Percentiles rank a stretch among this genome's conserved stretches.
Evolutionary conservation across 2,113 vertebrate species (phyloP).

Genomic region (Mohoua ochrocephala): DNA sequence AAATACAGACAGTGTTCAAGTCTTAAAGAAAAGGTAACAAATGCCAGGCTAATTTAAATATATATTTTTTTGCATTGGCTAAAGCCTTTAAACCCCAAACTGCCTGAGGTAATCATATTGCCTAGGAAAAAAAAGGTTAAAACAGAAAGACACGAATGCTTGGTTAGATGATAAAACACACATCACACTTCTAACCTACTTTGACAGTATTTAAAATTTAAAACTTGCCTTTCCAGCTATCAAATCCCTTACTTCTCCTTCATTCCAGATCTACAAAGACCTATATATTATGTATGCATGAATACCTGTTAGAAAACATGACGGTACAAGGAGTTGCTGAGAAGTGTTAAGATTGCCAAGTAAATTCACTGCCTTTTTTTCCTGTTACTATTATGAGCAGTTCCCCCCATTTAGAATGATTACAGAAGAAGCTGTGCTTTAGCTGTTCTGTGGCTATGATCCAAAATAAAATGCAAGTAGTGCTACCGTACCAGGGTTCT

Average conservation of each 20-base stretch:
- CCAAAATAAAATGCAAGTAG: neutral
- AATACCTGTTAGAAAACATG: constrained; percentile 40
- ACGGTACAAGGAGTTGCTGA: neutral
- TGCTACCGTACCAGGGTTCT: neutral
- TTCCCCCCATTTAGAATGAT: neutral
- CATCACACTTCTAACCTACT: constrained; percentile 21
- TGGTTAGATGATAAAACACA: constrained; percentile 28
- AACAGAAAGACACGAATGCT: constrained; percentile 14
- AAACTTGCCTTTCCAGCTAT: constrained; percentile 32
- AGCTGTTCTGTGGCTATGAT: neutral
- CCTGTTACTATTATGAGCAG: neutral
- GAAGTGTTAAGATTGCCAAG: neutral
- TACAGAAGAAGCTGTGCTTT: neutral
- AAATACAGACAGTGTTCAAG: neutral
- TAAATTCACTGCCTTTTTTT: neutral
- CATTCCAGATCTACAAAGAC: constrained; percentile 18
- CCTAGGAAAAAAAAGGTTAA: constrained; percentile 6
- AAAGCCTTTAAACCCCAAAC: constrained; percentile 20
- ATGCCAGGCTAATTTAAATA: neutral
- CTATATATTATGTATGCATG: constrained; percentile 27
- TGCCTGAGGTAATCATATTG: constrained; percentile 14
- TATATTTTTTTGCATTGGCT: neutral
- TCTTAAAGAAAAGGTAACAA: neutral
- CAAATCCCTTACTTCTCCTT: neutral
- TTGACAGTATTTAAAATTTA: constrained; percentile 55